Evolutionary conservation across 1,140 invertebrate genomes (phyloP), one percentile per base, ranked within the genome.

Genomic region (Aphis gossypii): DNA sequence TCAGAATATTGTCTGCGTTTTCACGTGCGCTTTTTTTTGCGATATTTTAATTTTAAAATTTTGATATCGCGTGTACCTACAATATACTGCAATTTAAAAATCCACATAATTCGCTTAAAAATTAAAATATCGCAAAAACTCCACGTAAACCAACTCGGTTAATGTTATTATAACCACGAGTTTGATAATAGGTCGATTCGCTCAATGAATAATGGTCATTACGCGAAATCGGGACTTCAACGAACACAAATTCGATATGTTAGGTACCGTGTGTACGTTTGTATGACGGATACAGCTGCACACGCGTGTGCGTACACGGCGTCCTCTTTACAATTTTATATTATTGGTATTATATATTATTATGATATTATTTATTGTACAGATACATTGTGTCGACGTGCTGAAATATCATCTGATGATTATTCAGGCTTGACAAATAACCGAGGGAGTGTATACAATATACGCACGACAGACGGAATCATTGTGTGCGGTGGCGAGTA

Each of bases 401-500:
- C 60, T 76, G 60, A 76, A 76, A 76, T 76, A 76, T 76, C 60
- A 76, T 76, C 30, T n/a, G 60, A 76, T 76, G 60, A n/a, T 76
- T 76, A 76, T 76, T 76, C 60, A 76, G 30, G 60, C 60, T 76
- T 76, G 60, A 76, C 60, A 76, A 76, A 76, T n/a, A 14, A n/a
- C 60, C 60, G 60, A 76, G 30, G 14, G 56, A 60, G 60, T 41
- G 3, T 41, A 41, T 35, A 76, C n/a, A 76, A 76, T 76, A 76
- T 76, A 76, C 30, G 60, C 30, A 76, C 60, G 60, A 76, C 60
- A n/a, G 30, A 76, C 60, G n/a, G 30, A 76, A 18, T 76, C 60
- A 76, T 76, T 76, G n/a, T 76, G 60, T 76, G 60, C 60, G 60
- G 60, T 76, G 60, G 60, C 60, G 60, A 76, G 60, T n/a, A 76